Conservation (phyloP, 1,140 invertebrate genomes). For the Ylistrum balloti region DNA sequence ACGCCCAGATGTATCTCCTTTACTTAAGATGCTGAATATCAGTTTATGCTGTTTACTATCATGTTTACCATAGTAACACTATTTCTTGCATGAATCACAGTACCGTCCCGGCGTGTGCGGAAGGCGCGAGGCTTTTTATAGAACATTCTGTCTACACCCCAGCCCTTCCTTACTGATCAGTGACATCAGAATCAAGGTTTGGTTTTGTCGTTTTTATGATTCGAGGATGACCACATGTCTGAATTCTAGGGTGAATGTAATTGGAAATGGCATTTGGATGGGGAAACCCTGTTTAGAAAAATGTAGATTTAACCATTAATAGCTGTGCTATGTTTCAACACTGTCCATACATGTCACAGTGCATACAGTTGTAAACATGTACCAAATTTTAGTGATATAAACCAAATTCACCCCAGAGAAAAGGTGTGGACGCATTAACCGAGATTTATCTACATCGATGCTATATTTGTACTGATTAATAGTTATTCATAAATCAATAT, state of each 20-base stretch:
- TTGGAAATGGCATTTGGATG: not conserved
- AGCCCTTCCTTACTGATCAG: not conserved
- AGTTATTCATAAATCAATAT: too few species aligned
- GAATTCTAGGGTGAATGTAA: not conserved
- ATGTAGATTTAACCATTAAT: not conserved
- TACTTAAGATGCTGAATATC: not conserved
- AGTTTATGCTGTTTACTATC: not conserved
- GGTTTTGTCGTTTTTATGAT: not conserved
- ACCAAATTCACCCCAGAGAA: not conserved
- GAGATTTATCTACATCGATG: not conserved
- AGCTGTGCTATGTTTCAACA: not conserved
- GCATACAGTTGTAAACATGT: not conserved
- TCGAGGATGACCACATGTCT: constrained; percentile 4
- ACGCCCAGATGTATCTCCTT: not conserved
- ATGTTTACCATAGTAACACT: constrained; percentile 23
- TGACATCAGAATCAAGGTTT: not conserved
- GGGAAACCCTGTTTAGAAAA: not conserved
- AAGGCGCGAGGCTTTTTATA: not conserved
- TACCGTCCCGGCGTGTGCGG: not conserved
- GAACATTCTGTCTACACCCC: not conserved
- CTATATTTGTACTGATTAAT: too few species aligned
- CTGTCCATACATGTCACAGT: constrained; percentile 16
- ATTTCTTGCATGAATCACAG: not conserved
- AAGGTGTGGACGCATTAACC: not conserved
- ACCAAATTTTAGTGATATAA: not conserved